Evolutionary conservation across 2,113 vertebrate genomes (phyloP).

Genomic region (Ranitomeya variabilis): DNA sequence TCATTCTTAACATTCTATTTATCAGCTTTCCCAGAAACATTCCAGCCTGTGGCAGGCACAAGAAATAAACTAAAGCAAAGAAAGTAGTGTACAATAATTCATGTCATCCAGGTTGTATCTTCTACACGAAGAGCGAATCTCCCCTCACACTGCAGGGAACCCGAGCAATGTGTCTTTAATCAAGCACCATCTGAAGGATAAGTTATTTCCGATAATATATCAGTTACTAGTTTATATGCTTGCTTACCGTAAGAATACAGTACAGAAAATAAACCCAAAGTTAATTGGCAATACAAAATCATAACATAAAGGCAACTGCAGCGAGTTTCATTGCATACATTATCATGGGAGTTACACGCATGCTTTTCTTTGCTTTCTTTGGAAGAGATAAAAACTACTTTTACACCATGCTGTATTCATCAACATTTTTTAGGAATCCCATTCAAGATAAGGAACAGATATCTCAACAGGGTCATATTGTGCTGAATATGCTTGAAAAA

Average conservation of each 20-base stretch:
- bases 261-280: background rate
- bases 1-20: constrained; percentile 54
- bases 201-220: constrained; percentile 1
- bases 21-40: constrained; percentile 63
- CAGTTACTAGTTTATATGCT: constrained; percentile 15
- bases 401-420: background rate
- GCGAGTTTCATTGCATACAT: background rate
- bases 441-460: constrained; percentile 7
- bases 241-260: background rate
- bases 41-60: constrained; percentile 57
- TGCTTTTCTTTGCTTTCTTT: background rate
- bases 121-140: background rate
- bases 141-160: background rate
- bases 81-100: constrained; percentile 70
- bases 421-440: constrained; percentile 6
- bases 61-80: constrained; percentile 60
- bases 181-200: background rate
- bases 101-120: constrained; percentile 60
- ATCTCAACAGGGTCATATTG: background rate
- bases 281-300: background rate
- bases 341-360: background rate
- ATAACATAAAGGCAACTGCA: background rate
- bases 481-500: background rate
- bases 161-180: constrained; percentile 50
- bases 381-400: background rate